Conservation (phyloP, 2,113 vertebrate genomes). For the Tricholaema leucomelas region DNA sequence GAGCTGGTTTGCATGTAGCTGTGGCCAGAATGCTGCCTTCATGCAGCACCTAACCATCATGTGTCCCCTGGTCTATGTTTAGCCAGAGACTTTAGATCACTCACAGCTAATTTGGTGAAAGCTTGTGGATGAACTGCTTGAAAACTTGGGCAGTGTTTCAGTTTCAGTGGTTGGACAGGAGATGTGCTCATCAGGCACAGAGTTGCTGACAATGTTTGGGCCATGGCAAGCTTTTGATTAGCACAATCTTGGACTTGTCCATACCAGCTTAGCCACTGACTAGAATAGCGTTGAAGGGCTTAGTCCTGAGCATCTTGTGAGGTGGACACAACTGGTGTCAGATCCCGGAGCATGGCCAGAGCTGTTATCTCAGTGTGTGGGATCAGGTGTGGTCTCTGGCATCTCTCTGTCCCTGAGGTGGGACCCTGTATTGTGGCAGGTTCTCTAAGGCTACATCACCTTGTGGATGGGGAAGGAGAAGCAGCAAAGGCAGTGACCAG, state of each 20-base stretch:
- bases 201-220: background rate
- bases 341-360: background rate
- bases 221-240: background rate
- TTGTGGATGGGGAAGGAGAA: background rate
- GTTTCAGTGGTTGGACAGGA: background rate
- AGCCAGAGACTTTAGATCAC: background rate
- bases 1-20: background rate
- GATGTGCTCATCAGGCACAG: background rate
- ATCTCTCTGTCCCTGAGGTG: background rate
- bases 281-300: background rate
- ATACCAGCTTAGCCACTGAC: background rate
- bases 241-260: background rate
- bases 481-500: rapidly evolving
- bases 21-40: background rate
- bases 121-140: background rate
- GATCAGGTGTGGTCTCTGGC: background rate
- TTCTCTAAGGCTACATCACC: background rate
- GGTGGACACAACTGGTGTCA: background rate
- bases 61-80: background rate
- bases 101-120: background rate
- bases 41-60: rapidly evolving
- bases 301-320: background rate
- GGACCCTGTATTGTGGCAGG: background rate
- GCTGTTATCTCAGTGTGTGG: background rate
- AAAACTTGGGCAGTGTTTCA: background rate